Base-by-base conservation (phyloP, 2,113 vertebrate genomes). In the Barbus barbus region DNA sequence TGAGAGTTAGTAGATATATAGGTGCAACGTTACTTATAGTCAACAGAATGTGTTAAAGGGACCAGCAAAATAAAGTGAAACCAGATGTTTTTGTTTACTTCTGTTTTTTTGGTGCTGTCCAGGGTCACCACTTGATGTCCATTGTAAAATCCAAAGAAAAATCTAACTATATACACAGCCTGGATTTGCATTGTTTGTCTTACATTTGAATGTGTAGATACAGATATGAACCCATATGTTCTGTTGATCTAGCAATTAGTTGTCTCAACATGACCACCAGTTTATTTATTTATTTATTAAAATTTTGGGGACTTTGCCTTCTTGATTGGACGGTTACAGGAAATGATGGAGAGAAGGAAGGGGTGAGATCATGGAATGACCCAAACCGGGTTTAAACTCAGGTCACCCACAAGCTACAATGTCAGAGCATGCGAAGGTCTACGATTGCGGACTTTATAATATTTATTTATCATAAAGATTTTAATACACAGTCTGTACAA, bases 271-370 rank as follows among this genome's bases (percentile, higher is more conserved):
- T 11, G 67, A 38, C 33, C 67, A 71, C 67, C 33, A 13, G 67
- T 71, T 71, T 71, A 71, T 71, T n/a, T 71, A 38, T 71, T 22
- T 71, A 38, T 71, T 71, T 41, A 33, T 71, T 71, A 13, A 12
- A 22, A 71, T 38, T 36, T 77, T n/a, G 18, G 4, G 2, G 11
- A 44, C 41, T 44, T 44, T 44, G 11, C 41, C 41, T 44, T 44
- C 12, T 44, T 44, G 41, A 44, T 44, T 44, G 28, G 20, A 73
- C 12, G 18, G 18, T 41, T 36, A 26, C 33, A 78, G 53, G 53
- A 78, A 76, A 38, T 13, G 12, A 60, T 60, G 20, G 53, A 22
- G 33, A 38, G 33, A 71, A 71, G 67, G 67, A 71, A 71, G 67
- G 67, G 20, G 33, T 12, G 28, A 76, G 76, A 38, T 78, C 53